Percentiles rank a stretch among this genome's conserved stretches.
Conservation (phyloP, 2,797 vertebrate genomes). For the Notoglanidium macrostoma region DNA sequence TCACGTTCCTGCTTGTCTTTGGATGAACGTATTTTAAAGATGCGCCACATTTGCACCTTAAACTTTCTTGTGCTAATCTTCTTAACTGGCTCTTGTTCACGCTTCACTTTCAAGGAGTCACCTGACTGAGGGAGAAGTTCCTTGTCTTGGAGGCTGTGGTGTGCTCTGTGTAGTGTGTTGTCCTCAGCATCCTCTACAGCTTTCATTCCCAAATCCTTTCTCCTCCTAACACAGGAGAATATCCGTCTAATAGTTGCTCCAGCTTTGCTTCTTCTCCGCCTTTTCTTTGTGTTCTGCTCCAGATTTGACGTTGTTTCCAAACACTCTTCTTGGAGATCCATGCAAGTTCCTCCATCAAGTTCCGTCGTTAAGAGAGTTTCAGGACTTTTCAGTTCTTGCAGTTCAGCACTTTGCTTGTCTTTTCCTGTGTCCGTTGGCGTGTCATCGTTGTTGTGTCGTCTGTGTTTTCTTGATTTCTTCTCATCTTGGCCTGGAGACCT, state of each 20-base stretch:
- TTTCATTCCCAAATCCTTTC: conserved; percentile 58
- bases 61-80: conserved; percentile 20
- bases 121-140: conserved; percentile 11
- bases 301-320: conserved; percentile 38
- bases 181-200: background rate
- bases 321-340: conserved; percentile 40
- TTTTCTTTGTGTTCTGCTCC: conserved; percentile 32
- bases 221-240: conserved; percentile 77
- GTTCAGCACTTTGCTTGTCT: conserved; percentile 27
- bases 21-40: conserved; percentile 70
- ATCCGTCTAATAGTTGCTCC: conserved; percentile 61
- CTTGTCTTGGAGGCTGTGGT: background rate
- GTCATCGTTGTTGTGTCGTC: conserved; percentile 29
- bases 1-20: conserved; percentile 61
- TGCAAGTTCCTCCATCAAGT: conserved; percentile 9
- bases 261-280: conserved; percentile 44
- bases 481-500: conserved; percentile 57
- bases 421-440: background rate
- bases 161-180: too few species aligned
- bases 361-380: background rate
- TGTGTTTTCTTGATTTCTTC: conserved; percentile 52
- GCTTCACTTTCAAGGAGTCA: conserved; percentile 22
- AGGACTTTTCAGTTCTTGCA: conserved; percentile 27
- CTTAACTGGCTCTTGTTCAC: background rate
- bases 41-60: conserved; percentile 68